Percentiles rank a stretch among this genome's conserved stretches.
These are phyloP conservation scores for Zosterops borbonicus DNA, from an alignment of 2,113 vertebrate species.

Conservation along the genomic window DNA sequence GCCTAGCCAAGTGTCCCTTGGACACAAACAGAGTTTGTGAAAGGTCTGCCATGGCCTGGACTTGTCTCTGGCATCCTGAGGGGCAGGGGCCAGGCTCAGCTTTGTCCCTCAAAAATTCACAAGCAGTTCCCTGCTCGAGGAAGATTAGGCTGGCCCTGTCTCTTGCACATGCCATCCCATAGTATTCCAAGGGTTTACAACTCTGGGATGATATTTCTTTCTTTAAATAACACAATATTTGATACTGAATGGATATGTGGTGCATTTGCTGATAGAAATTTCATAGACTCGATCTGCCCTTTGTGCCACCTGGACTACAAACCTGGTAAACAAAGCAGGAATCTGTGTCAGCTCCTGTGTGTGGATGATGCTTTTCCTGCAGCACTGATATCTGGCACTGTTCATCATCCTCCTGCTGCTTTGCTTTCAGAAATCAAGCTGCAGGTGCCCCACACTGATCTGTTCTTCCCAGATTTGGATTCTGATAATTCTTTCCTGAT, in stretches of 20 bases:
- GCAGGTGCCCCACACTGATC: not conserved
- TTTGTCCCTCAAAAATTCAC: not conserved
- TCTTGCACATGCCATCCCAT: not conserved
- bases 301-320: not conserved
- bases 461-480: not conserved
- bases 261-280: not conserved
- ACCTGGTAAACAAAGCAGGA: not conserved
- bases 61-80: not conserved
- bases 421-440: not conserved
- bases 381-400: not conserved
- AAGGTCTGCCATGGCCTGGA: not conserved
- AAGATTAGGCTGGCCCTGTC: not conserved
- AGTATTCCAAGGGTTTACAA: not conserved
- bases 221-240: not conserved
- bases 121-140: not conserved
- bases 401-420: not conserved
- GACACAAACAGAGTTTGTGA: not conserved
- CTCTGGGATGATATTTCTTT: not conserved
- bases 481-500: not conserved
- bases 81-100: not conserved
- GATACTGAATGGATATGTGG: not conserved
- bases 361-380: not conserved
- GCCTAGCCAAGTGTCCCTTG: not conserved
- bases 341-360: not conserved
- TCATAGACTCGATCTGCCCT: not conserved